Percentiles rank a stretch among this genome's conserved stretches.
Evolutionary conservation across 2,113 vertebrate species (phyloP).

Genomic region (Mystacornis crossleyi): DNA sequence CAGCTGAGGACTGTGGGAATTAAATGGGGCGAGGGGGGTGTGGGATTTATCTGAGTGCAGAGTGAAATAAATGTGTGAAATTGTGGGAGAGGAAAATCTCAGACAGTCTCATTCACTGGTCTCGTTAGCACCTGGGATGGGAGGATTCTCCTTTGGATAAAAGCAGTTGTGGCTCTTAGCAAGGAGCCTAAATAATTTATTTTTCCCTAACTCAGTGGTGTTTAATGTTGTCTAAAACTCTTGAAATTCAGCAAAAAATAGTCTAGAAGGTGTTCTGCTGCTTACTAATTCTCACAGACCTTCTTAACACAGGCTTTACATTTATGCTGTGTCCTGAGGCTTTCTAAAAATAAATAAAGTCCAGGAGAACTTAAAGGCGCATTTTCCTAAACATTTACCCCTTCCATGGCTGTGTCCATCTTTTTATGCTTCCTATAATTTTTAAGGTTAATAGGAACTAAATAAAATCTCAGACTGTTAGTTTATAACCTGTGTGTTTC

Average conservation of each 20-base stretch:
- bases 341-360: neutral
- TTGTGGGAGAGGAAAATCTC: neutral
- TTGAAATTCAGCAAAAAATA: neutral
- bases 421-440: neutral
- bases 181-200: neutral
- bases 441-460: neutral
- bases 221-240: neutral
- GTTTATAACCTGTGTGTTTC: neutral
- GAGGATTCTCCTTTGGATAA: neutral
- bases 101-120: neutral
- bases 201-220: neutral
- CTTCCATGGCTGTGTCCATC: accelerated
- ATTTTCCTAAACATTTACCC: neutral
- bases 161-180: neutral
- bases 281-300: neutral
- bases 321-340: neutral
- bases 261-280: neutral
- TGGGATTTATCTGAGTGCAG: neutral
- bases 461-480: neutral
- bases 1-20: neutral
- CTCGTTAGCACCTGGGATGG: neutral
- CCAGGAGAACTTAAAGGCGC: neutral
- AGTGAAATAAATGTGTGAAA: neutral
- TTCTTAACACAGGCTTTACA: neutral
- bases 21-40: neutral